Evolutionary conservation across 2,113 vertebrate species (phyloP).

Genomic region (Catharus fuscescens): DNA sequence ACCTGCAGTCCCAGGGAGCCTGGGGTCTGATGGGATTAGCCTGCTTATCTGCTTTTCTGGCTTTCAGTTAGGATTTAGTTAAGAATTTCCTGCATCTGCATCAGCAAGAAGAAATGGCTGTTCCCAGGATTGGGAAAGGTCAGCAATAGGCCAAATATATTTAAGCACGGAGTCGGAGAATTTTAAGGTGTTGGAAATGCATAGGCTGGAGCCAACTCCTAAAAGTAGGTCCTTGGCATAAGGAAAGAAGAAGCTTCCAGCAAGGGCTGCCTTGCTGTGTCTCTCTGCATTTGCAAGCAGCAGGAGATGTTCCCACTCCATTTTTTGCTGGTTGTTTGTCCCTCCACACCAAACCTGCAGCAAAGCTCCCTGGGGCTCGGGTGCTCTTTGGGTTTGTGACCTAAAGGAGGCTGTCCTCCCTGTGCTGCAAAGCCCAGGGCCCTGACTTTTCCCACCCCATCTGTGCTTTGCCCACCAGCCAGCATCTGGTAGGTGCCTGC

Average conservation of each 20-base stretch:
- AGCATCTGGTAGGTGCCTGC: conserved; percentile 2
- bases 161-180: conserved; percentile 37
- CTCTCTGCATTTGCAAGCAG: background rate
- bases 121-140: background rate
- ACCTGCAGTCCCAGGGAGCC: conserved; percentile 22
- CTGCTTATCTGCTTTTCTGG: conserved; percentile 58
- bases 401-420: background rate
- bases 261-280: background rate
- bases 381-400: background rate
- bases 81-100: conserved; percentile 65
- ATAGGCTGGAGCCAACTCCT: background rate
- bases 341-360: background rate
- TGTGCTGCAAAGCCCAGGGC: rapidly evolving
- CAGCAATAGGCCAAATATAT: conserved; percentile 42
- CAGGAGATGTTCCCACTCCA: background rate
- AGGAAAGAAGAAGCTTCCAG: background rate
- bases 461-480: background rate
- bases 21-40: conserved; percentile 41
- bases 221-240: background rate
- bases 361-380: rapidly evolving
- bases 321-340: background rate
- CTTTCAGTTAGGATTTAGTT: conserved; percentile 50
- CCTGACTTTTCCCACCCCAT: background rate
- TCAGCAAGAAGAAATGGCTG: conserved; percentile 37
- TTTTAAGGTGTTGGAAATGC: conserved; percentile 13